Conservation (phyloP, 2,888 invertebrate species). For the Congeria kusceri region DNA sequence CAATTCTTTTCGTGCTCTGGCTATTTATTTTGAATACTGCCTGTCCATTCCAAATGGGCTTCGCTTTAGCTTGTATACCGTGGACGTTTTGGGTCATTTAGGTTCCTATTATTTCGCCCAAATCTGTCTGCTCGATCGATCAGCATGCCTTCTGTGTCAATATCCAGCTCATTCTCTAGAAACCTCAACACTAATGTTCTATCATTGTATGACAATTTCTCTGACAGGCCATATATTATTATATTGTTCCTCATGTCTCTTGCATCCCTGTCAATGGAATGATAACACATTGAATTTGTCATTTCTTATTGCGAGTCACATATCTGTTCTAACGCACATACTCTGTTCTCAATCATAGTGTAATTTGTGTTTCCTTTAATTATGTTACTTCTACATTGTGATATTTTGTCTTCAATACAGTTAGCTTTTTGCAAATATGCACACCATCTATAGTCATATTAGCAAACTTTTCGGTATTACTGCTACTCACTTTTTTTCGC, state of each 20-base stretch:
- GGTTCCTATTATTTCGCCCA: no score
- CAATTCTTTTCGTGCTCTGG: background rate
- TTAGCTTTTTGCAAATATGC: no score
- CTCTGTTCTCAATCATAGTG: background rate
- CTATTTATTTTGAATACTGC: background rate
- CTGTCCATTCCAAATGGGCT: background rate
- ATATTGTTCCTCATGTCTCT: conserved; percentile 2
- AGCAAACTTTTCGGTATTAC: no score
- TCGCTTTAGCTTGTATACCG: background rate
- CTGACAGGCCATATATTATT: no score
- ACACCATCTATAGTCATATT: no score
- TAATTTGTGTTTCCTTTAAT: background rate
- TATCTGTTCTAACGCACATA: background rate
- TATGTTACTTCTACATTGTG: background rate
- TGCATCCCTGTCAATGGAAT: conserved; percentile 3
- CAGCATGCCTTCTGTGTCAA: no score
- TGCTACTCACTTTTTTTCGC: no score
- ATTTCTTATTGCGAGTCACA: background rate
- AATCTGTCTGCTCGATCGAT: no score
- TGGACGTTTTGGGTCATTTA: background rate
- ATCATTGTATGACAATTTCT: background rate
- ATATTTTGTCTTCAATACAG: no score
- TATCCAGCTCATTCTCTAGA: background rate
- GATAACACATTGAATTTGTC: background rate
- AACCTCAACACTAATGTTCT: background rate